These are phyloP conservation scores for Rostratula benghalensis DNA, from an alignment of 2,113 vertebrate species.

Conservation along the genomic window DNA sequence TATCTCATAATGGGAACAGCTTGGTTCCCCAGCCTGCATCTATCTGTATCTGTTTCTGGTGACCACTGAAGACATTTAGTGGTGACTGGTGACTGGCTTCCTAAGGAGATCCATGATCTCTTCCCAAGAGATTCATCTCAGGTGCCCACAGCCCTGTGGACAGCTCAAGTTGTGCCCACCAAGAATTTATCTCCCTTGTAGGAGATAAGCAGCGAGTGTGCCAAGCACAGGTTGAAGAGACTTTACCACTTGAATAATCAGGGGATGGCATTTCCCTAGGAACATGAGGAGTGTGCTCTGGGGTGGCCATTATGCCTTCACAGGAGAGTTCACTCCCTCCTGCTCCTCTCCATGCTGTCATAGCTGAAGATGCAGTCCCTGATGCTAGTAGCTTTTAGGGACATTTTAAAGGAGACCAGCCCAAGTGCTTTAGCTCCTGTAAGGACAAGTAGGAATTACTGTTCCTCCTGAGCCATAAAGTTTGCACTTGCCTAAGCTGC, in stretches of 20 bases:
- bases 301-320: fast-evolving
- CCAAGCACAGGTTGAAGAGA: background rate
- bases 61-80: background rate
- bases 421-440: background rate
- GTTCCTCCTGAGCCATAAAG: fast-evolving
- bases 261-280: background rate
- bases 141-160: background rate
- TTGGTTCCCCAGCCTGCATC: background rate
- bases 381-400: background rate
- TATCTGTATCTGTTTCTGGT: background rate
- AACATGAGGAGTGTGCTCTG: background rate
- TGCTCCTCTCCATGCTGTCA: background rate
- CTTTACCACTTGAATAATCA: fast-evolving
- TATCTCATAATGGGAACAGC: background rate
- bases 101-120: background rate
- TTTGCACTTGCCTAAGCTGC: background rate
- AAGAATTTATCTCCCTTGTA: background rate
- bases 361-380: background rate
- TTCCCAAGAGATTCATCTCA: background rate
- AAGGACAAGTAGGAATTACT: background rate
- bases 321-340: background rate
- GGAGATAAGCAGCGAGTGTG: background rate
- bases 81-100: too few species aligned
- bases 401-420: fast-evolving
- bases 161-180: fast-evolving